These are phyloP conservation scores for Marisa cornuarietis DNA, from an alignment of 1,140 invertebrate species.

Conservation along the genomic window DNA sequence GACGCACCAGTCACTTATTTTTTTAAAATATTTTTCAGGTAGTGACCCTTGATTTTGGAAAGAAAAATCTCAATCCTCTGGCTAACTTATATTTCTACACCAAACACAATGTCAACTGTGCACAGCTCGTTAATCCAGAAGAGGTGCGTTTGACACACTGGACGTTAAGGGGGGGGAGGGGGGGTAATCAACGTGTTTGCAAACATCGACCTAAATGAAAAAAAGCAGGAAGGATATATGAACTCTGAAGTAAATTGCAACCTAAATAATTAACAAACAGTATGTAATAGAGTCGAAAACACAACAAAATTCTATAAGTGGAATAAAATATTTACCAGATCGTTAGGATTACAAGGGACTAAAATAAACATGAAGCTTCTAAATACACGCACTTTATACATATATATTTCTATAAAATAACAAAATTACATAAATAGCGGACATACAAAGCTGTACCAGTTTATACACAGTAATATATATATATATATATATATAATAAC, in stretches of 20 bases:
- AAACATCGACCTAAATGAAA: neutral
- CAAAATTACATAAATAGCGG: no score
- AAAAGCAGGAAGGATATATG: neutral
- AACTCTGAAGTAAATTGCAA: neutral
- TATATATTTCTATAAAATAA: no score
- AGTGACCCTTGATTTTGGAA: slow-evolving; percentile 42
- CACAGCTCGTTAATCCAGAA: slow-evolving; percentile 29
- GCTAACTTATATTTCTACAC: slow-evolving; percentile 44
- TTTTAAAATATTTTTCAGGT: slow-evolving; percentile 31
- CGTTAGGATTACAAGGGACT: no score
- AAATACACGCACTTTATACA: no score
- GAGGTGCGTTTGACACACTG: slow-evolving; percentile 22
- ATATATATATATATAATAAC: no score
- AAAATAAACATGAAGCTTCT: no score
- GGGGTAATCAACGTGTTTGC: no score
- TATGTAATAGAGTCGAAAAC: neutral
- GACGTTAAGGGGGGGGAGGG: no score
- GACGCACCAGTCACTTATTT: no score
- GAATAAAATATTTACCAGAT: neutral
- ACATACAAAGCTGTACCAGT: neutral
- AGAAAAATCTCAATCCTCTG: slow-evolving; percentile 45
- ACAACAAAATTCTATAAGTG: neutral
- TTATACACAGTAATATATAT: neutral
- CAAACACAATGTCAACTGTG: slow-evolving; percentile 32
- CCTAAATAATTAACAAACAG: neutral